Conservation (phyloP, 2,888 invertebrate genomes). For the Atrina japonica region DNA sequence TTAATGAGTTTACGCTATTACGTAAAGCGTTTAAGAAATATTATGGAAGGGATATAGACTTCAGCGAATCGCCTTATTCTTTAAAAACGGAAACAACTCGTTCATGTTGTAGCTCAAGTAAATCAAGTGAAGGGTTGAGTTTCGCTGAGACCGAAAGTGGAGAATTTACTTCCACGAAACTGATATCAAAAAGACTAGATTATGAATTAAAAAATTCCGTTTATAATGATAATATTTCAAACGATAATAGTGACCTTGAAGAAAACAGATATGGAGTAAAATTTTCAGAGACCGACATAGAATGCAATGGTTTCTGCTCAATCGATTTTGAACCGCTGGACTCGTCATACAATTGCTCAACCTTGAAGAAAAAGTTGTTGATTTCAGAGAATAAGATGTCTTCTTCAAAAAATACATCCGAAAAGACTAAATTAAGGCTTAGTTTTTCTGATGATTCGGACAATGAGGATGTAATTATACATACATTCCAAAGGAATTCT, state of each 20-base stretch:
- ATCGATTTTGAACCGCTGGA: too few relatives aligned
- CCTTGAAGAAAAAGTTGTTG: conserved; percentile 10
- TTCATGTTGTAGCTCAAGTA: background rate
- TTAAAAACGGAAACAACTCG: conserved; percentile 8
- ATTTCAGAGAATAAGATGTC: background rate
- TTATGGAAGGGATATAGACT: conserved; percentile 24
- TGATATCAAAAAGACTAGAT: too few relatives aligned
- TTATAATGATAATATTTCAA: too few relatives aligned
- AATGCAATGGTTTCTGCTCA: too few relatives aligned
- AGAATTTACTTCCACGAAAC: too few relatives aligned
- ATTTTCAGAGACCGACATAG: too few relatives aligned
- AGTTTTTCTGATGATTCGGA: conserved; percentile 16
- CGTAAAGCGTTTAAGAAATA: conserved; percentile 29
- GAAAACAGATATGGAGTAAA: too few relatives aligned
- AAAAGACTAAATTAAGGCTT: conserved; percentile 2
- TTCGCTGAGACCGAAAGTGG: too few relatives aligned
- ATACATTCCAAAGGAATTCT: conserved; percentile 1
- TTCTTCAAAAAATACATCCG: background rate
- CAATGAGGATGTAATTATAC: background rate
- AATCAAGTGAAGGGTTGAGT: background rate
- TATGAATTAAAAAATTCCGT: too few relatives aligned
- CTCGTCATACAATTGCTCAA: conserved; percentile 4
- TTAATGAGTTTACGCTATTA: conserved; percentile 24
- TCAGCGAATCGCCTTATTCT: conserved; percentile 6
- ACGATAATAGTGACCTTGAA: too few relatives aligned